Conservation (phyloP, 2,888 invertebrate genomes). For the Drosophila birchii region DNA sequence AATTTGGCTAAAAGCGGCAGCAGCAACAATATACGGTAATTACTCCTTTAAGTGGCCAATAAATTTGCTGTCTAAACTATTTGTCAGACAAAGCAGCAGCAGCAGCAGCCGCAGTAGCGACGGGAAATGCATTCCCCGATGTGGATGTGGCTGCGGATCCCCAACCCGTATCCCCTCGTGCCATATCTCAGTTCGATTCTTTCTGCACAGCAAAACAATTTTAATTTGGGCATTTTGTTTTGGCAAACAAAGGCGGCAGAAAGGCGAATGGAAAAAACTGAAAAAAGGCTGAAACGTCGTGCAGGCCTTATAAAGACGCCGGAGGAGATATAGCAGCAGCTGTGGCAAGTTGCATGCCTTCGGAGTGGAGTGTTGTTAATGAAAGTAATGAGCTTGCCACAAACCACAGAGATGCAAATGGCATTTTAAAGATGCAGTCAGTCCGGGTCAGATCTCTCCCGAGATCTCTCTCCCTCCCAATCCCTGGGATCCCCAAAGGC, state of each 20-base stretch:
- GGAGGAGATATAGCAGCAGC: conserved; percentile 51
- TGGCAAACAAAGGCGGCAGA: conserved; percentile 64
- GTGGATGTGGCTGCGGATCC: conserved; percentile 5
- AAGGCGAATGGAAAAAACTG: conserved; percentile 43
- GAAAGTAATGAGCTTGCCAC: conserved; percentile 79
- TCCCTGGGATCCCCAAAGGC: conserved; percentile 51
- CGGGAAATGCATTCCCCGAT: conserved; percentile 59
- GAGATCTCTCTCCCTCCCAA: conserved; percentile 10
- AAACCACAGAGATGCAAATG: conserved; percentile 83
- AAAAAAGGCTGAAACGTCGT: conserved; percentile 59
- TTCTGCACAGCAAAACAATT: conserved; percentile 69
- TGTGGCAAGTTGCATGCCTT: conserved; percentile 54
- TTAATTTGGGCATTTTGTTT: conserved; percentile 81
- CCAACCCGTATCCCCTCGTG: background rate
- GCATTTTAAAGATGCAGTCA: conserved; percentile 83
- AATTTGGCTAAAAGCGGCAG: conserved; percentile 69
- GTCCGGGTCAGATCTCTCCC: conserved; percentile 61
- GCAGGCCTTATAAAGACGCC: conserved; percentile 72
- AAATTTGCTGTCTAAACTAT: conserved; percentile 85
- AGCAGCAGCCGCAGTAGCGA: conserved; percentile 44
- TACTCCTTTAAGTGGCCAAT: conserved; percentile 84
- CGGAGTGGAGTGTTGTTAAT: conserved; percentile 74
- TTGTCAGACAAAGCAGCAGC: conserved; percentile 80
- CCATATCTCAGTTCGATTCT: conserved; percentile 51
- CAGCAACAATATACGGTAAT: conserved; percentile 74